These are phyloP conservation scores for Erebia aethiops DNA, from an alignment of 2,888 invertebrate genomes.

Conservation along the genomic window DNA sequence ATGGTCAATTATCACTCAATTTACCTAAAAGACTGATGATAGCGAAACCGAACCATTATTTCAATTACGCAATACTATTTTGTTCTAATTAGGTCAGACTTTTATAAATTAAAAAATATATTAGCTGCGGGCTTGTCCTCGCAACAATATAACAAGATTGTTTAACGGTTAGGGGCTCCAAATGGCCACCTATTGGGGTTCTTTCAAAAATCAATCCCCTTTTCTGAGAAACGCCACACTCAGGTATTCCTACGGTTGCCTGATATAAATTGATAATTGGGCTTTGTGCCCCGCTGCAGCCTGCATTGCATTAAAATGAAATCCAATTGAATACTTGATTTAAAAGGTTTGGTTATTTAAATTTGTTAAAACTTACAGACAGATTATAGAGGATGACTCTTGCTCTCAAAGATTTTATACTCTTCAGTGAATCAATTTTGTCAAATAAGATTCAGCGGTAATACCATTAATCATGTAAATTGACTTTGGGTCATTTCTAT, in stretches of 20 bases:
- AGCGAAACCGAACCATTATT: background rate
- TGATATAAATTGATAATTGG: background rate
- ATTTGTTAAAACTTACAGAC: no score
- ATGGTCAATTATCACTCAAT: no score
- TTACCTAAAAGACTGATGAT: background rate
- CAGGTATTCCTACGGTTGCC: conserved; percentile 32
- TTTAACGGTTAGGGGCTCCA: background rate
- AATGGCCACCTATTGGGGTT: conserved; percentile 24
- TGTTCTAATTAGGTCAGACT: background rate
- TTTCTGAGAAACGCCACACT: conserved; percentile 32
- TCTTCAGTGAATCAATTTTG: no score
- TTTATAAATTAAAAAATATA: background rate
- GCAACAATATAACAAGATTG: background rate
- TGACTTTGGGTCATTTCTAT: no score
- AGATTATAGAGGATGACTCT: no score
- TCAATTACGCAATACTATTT: background rate
- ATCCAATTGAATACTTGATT: background rate
- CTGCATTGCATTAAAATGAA: background rate
- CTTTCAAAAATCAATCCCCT: conserved; percentile 33
- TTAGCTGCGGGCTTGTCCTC: background rate
- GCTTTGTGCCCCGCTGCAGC: background rate
- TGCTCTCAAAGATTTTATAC: no score
- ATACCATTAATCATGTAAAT: no score
- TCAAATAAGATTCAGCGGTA: no score
- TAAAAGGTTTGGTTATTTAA: background rate